Evolutionary conservation across 1,140 invertebrate genomes (phyloP), one percentile per base, ranked within the genome.

Genomic region (Medauroidea extradentata): DNA sequence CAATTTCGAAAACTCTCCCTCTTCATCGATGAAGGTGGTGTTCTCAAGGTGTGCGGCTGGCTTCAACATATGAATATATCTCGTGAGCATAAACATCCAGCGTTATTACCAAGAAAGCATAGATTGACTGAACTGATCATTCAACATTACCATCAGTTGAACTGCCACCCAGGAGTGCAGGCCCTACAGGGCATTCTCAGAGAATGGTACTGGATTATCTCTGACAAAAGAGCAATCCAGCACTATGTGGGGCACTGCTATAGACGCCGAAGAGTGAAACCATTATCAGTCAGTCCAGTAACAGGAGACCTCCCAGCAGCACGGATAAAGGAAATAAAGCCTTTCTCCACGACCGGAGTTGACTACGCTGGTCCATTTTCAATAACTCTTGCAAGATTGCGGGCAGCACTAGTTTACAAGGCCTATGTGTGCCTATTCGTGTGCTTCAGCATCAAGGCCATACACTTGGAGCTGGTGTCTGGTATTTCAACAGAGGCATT

Each of bases 351-450:
- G 69, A 8, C 59, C 14, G 77, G 75, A 2, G 2, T 25, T 3
- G 2, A 14, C 18, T 34, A 70, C 44, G 69, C 69, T 11, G 75
- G 75, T 0, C 75, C 75, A 1, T 71, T 79, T 34, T 13, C 25
- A 44, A 25, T 56, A 21, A 53, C 42, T 52, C 9, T 67, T 61
- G 56, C 19, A n/a, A 42, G 44, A 41, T 24, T 39, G 18, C 25
- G 68, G 57, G 50, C 39, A 62, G 53, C 56, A 16, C 60, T 63
- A 7, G 53, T 49, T 11, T 3, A 49, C 1, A 75, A 75, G 53
- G 64, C 57, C 1, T 74, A 73, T 46, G 19, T 71, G 16, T 57
- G 57, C 34, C 4, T 74, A 1, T 73, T 72, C 59, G 62, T 69
- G 2, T 75, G 70, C 52, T 60, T 68, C 9, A 24, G 58, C 1